Evolutionary conservation across 2,888 invertebrate genomes (phyloP), one percentile per base, ranked within the genome.

Genomic region (Thera britannica): DNA sequence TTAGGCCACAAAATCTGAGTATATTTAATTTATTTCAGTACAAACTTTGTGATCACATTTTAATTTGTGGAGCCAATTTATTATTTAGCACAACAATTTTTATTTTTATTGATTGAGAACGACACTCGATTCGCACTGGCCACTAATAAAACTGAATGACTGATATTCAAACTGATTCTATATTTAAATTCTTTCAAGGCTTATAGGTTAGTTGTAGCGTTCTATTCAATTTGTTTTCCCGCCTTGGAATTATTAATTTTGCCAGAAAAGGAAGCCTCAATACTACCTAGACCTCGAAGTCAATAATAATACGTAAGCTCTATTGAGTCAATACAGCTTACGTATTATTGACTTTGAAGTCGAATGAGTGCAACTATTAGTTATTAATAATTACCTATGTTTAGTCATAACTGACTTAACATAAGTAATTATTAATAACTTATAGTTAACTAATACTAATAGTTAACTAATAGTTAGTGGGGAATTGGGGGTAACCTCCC

Each of bases 151-250:
- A 69, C 67, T 61, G 62, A 72, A 62, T 62, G 36, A 64, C 67
- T 74, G 74, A 74, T 75, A 72, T 74, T 70, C 60, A 67, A 72
- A 72, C 71, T 58, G 72, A 77, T 73, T 78, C 79, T 80, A 80
- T 76, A 76, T 77, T 77, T 79, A 63, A 73, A 82, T 73, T 71
- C 62, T 65, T 69, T 72, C 79, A 81, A 81, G 82, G 78, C 61
- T 59, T 65, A 58, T 54, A 38, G 38, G 56, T 56, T 57, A 63
- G 57, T 58, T 59, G 58, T 9, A 58, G 38, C 38, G 46, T 65
- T 64, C 51, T 52, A 58, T 67, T 55, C 48, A 55, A 63, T 60
- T 58, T 65, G 55, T 51, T 63, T 35, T 51, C 34, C 48, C 52
- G 58, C 60, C 63, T 68, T 54, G 61, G 44, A 55, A 48, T 60